Evolutionary conservation across 2,797 vertebrate species (phyloP).

Genomic region (Pachyuromys duprasi): DNA sequence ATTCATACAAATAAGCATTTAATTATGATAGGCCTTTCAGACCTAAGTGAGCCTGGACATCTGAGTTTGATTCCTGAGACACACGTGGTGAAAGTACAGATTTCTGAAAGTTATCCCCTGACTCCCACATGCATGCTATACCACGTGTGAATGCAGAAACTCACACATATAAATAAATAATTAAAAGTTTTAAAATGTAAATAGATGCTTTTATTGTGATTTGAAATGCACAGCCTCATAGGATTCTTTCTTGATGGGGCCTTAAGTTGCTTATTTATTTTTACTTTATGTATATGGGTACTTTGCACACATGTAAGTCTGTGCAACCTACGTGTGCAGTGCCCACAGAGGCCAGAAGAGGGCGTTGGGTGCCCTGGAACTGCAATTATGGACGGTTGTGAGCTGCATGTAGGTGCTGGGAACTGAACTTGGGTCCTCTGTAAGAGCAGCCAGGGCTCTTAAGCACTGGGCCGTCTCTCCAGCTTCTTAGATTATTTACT

Average conservation of each 20-base stretch:
- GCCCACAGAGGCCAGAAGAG: background rate
- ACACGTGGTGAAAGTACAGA: background rate
- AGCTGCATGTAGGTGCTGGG: background rate
- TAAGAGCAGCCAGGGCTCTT: background rate
- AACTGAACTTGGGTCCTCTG: background rate
- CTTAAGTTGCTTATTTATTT: background rate
- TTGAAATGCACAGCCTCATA: slow-evolving; percentile 25
- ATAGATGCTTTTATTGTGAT: slow-evolving; percentile 29
- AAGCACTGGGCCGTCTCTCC: background rate
- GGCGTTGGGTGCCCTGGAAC: background rate
- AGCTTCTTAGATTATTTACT: background rate
- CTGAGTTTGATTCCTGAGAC: background rate
- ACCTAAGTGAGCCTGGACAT: background rate
- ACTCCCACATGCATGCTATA: background rate
- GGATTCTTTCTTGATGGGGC: background rate
- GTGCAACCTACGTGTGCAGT: too few relatives aligned
- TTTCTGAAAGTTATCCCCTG: background rate
- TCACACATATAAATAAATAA: background rate
- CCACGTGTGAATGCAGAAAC: background rate
- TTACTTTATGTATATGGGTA: background rate
- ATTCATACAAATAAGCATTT: slow-evolving; percentile 32
- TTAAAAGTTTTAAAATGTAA: background rate
- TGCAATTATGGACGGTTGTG: background rate
- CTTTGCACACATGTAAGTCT: background rate
- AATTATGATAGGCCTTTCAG: slow-evolving; percentile 9